These are phyloP conservation scores for Tyrannus savana DNA, from an alignment of 2,113 vertebrate species.

Conservation along the genomic window DNA sequence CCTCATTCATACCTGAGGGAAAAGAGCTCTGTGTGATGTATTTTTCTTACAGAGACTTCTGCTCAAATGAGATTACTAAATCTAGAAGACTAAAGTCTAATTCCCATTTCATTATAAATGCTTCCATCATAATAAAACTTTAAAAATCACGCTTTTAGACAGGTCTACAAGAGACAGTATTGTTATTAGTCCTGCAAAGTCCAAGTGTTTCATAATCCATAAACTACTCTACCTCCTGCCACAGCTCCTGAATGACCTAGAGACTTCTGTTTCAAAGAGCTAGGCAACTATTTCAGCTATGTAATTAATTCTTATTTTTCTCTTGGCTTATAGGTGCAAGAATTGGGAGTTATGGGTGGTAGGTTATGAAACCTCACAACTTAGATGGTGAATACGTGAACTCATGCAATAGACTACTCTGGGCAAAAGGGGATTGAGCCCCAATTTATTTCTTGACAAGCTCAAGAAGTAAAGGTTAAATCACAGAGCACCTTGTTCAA, in stretches of 20 bases:
- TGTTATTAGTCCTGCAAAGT: neutral
- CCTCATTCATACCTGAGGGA: neutral
- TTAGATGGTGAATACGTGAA: neutral
- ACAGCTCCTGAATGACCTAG: neutral
- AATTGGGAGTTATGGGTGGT: neutral
- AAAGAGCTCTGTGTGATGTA: neutral
- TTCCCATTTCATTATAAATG: neutral
- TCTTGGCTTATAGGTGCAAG: neutral
- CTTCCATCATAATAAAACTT: neutral
- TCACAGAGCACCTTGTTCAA: rapidly evolving
- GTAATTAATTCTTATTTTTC: neutral
- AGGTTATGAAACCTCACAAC: neutral
- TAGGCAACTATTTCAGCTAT: neutral
- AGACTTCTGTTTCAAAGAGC: neutral
- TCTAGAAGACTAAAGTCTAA: neutral
- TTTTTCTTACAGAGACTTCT: neutral
- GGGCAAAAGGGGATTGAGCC: neutral
- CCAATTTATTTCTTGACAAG: neutral
- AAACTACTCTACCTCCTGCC: neutral
- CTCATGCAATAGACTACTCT: rapidly evolving
- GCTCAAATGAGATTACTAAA: neutral
- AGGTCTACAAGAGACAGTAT: neutral
- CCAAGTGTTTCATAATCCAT: neutral
- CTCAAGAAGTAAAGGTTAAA: neutral
- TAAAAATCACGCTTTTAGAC: neutral